phyloP scores from a whole-genome alignment of 2,888 invertebrate species.

The Drosophila conformis region DNA sequence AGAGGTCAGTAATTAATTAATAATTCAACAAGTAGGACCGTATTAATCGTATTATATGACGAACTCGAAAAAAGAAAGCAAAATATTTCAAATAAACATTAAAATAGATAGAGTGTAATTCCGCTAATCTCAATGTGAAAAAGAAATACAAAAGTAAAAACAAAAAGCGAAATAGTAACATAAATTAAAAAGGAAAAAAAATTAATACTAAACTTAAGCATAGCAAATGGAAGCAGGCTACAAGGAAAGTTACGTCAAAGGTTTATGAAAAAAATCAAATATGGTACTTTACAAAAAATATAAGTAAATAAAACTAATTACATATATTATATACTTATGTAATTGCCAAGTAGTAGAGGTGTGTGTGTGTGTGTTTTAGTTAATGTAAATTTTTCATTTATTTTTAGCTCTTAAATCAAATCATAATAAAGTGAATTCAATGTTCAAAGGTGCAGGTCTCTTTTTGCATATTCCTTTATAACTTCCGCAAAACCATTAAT shows the following conservation, averaged over 20 bases:
- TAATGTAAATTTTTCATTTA: conserved; percentile 69
- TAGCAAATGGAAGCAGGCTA: conserved; percentile 53
- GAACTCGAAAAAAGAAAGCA: conserved; percentile 24
- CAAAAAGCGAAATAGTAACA: conserved; percentile 15
- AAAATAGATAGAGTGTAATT: conserved; percentile 68
- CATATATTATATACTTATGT: conserved; percentile 45
- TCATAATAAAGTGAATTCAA: conserved; percentile 73
- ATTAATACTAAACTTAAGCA: conserved; percentile 29
- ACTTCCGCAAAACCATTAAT: neutral
- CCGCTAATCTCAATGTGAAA: conserved; percentile 72
- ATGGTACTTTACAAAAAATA: conserved; percentile 21
- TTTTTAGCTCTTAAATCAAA: conserved; percentile 62
- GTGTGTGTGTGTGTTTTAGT: conserved; percentile 56
- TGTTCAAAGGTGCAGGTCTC: conserved; percentile 51
- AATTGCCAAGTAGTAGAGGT: conserved; percentile 62
- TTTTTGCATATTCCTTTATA: conserved; percentile 1
- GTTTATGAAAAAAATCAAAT: conserved; percentile 21
- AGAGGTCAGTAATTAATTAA: conserved; percentile 55
- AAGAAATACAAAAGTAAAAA: conserved; percentile 2
- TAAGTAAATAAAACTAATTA: conserved; percentile 49
- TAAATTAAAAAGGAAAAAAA: conserved; percentile 3
- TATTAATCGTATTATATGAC: conserved; percentile 57
- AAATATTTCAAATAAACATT: conserved; percentile 24
- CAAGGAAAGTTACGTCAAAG: conserved; percentile 36
- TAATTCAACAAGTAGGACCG: conserved; percentile 31